Evolutionary conservation across 1,140 invertebrate species (phyloP), one percentile per base, ranked within the genome.

Genomic region (Bombus vancouverensis): DNA sequence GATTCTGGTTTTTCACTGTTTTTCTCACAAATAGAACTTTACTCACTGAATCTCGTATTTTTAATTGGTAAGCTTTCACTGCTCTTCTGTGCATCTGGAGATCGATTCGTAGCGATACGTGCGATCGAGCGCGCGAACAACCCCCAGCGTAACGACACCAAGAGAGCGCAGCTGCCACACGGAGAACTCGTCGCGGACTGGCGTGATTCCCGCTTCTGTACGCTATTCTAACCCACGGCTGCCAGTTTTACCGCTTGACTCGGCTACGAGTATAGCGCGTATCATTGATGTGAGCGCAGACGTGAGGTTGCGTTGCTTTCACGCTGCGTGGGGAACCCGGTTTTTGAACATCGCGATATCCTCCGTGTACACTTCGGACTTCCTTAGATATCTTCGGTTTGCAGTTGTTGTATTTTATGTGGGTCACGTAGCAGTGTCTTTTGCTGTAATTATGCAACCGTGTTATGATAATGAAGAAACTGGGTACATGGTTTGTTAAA

Each of bases 121-220:
- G 9, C 18, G n/a, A 42, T 42, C 34, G 10, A 66, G 1, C 47
- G 42, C 57, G 25, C n/a, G 18, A 59, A 59, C 84, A 68, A 85
- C 78, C 84, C 84, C 71, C 70, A 25, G 42, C n/a, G n/a, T 15
- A 72, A 90, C 44, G 32, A 70, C 87, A 88, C 87, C 85, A 91
- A 90, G 86, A 90, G 86, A 91, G 82, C 89, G 79, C 87, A 90
- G 78, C 90, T 90, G 82, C 79, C 82, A 80, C 86, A 85, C 77
- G 73, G 88, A 90, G 71, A 66, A 88, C 87, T 90, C 87, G 66
- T 53, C 87, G 90, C 74, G 73, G 72, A 92, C 90, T 91, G 91
- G 85, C 84, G 70, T 78, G 71, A 70, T 77, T 65, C 80, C 73
- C 85, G 89, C 82, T 85, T 81, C 79, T 87, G 68, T 70, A 73